Conservation (phyloP, 1,140 invertebrate genomes). For the Solenopsis fugax region DNA sequence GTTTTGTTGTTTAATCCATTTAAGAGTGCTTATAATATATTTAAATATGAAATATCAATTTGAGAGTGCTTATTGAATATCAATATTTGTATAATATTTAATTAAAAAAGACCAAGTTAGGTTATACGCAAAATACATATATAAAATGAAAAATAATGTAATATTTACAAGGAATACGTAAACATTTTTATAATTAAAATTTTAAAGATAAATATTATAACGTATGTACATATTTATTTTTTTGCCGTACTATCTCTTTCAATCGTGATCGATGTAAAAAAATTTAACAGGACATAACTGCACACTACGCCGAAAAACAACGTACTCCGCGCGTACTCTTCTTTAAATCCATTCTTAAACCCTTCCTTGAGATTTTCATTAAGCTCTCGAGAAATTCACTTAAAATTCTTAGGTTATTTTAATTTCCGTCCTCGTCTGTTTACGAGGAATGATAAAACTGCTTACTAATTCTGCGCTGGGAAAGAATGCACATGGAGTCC, state of each 20-base stretch:
- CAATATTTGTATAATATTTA: background rate
- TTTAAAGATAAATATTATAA: background rate
- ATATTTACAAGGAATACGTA: background rate
- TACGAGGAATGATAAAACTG: constrained; percentile 30
- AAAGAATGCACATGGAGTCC: constrained; percentile 7
- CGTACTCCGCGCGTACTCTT: background rate
- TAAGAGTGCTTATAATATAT: background rate
- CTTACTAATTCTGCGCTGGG: constrained; percentile 12
- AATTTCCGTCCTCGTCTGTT: constrained; percentile 24
- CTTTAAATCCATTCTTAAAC: background rate
- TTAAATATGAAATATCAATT: background rate
- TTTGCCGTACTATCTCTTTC: background rate
- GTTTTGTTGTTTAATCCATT: background rate
- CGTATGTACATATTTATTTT: background rate
- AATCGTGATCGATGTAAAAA: constrained; percentile 1
- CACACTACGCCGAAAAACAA: too few relatives aligned
- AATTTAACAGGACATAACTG: background rate
- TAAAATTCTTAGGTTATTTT: constrained; percentile 28
- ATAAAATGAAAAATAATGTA: background rate
- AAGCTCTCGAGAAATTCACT: constrained; percentile 15
- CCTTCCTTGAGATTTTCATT: constrained; percentile 33
- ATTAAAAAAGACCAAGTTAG: background rate
- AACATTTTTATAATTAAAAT: background rate
- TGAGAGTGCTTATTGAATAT: background rate
- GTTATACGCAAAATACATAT: background rate